phyloP scores from a whole-genome alignment of 2,113 vertebrate genomes.

The Onychostruthus taczanowskii region DNA sequence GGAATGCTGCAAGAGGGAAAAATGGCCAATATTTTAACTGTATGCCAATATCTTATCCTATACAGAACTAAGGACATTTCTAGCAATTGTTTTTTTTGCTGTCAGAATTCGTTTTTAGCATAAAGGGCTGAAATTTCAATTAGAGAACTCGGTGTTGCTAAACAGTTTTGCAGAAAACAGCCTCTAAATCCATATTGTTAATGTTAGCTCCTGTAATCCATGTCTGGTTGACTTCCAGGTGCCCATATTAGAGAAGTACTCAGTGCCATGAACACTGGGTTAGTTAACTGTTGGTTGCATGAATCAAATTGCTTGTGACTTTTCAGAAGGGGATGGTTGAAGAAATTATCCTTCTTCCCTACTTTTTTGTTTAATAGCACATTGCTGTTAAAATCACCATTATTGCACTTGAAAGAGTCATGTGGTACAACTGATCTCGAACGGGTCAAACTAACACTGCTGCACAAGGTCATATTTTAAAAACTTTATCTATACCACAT shows the following conservation, averaged over 20 bases:
- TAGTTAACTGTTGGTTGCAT: background rate
- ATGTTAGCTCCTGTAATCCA: background rate
- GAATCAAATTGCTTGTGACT: background rate
- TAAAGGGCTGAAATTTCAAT: background rate
- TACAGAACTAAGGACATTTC: background rate
- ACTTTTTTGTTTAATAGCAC: background rate
- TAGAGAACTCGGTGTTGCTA: background rate
- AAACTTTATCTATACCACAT: background rate
- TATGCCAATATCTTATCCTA: background rate
- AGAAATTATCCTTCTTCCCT: background rate
- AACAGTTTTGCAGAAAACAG: background rate
- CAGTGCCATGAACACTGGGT: too few relatives aligned
- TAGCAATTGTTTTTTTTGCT: background rate
- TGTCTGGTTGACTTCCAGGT: background rate
- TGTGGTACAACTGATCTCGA: background rate
- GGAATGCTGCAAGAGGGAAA: background rate
- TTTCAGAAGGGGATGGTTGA: background rate
- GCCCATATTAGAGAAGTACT: accelerated
- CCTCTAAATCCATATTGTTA: background rate
- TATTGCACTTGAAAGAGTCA: background rate
- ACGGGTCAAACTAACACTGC: background rate
- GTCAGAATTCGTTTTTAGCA: background rate
- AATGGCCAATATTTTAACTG: background rate
- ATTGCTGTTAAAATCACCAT: background rate
- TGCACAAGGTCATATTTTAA: background rate